Base-by-base conservation (phyloP, 2,113 vertebrate species). In the Misgurnus mizolepis region DNA sequence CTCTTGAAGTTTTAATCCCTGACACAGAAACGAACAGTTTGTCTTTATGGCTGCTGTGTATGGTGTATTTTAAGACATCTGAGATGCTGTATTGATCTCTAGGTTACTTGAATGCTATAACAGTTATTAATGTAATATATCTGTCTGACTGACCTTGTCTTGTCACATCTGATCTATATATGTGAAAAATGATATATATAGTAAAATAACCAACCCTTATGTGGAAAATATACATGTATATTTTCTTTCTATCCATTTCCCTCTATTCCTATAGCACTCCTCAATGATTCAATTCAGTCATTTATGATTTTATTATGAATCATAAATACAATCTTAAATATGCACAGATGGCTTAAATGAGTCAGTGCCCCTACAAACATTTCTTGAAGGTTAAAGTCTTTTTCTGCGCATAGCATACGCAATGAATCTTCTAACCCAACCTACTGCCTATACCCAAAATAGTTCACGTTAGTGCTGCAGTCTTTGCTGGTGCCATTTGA, bases 171-270 rank as follows among this genome's bases (percentile, higher is more conserved):
- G 61, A 83, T 85, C 85, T 90, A 88, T 89, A 89, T 88, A 90
- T 90, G 82, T 85, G 76, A 64, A 55, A 61, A 45, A 27, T 41
- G 73, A 34, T 34, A 88, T 91, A 88, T 90, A 90, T 88, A 90
- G 88, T 83, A 45, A 50, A 85, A 80, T 71, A 84, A 86, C 88
- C 83, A 83, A 71, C 80, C 79, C 22, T 73, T 39, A 80, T 78
- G 82, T 88, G 88, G 76, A 89, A 88, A 88, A 88, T 82, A 41
- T 18, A 50, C 7, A 84, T 89, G 89, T 80, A 75, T 83, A 60
- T 86, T 86, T 11, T 76, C 34, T 83, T 73, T 72, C 73, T 83
- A 73, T 80, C 78, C 83, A 27, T 56, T 78, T 65, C 78, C 53
- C 84, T 80, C 45, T 69, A 65, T 78, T 74, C 87, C 67, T 70